A percentile compares a stretch with the other conserved stretches of the same genome.
These are phyloP conservation scores for Lepisosteus oculatus DNA, from an alignment of 2,113 vertebrate species.

Conservation along the genomic window DNA sequence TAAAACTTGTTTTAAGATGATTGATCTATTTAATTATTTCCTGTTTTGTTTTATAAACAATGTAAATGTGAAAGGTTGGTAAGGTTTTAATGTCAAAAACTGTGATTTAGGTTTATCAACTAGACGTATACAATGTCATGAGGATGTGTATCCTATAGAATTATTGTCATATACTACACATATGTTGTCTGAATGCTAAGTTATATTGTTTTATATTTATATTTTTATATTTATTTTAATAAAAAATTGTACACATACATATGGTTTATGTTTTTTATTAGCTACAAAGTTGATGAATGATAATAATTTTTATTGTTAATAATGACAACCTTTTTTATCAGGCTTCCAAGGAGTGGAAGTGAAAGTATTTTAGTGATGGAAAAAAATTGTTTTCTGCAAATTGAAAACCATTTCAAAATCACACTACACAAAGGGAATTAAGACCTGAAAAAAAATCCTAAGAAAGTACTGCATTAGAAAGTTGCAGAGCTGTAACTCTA, in stretches of 20 bases:
- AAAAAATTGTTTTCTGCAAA: too few species aligned
- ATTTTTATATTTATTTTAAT: conserved; percentile 99
- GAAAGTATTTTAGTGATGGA: too few species aligned
- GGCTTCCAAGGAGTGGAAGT: too few species aligned
- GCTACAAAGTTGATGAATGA: not conserved
- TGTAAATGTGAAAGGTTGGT: conserved; percentile 68
- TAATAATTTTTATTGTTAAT: not conserved
- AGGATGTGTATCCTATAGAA: conserved; percentile 67
- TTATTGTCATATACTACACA: conserved; percentile 62
- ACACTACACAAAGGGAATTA: too few species aligned
- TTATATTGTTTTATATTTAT: conserved; percentile 99
- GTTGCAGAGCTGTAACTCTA: too few species aligned
- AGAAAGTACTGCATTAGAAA: too few species aligned
- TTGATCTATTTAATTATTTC: conserved; percentile 67
- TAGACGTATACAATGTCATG: conserved; percentile 68
- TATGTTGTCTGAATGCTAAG: conserved; percentile 67
- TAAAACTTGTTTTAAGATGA: conserved; percentile 67
- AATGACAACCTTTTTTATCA: not conserved
- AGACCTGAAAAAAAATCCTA: too few species aligned
- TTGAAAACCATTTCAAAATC: too few species aligned
- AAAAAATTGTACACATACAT: conserved; percentile 64
- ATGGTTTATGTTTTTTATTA: not conserved
- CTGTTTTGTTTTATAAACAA: conserved; percentile 61
- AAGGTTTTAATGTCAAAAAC: conserved; percentile 63
- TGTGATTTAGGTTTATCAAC: conserved; percentile 69